Evolutionary conservation across 2,888 invertebrate species (phyloP).

Genomic region (Polymixis flavicincta): DNA sequence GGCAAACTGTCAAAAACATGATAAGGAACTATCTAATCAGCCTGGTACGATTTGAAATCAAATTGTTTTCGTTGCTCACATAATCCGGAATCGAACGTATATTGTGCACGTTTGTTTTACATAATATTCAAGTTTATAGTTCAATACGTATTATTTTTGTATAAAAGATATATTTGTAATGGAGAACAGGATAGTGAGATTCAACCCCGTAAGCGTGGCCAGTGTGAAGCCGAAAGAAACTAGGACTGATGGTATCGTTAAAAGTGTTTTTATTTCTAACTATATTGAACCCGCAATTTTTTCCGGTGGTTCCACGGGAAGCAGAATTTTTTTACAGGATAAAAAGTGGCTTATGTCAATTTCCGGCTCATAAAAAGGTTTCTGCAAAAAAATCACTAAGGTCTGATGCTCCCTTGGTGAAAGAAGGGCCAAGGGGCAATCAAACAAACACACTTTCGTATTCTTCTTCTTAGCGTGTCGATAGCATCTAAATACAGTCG

Average conservation of each 20-base stretch:
- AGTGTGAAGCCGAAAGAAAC: slow-evolving; percentile 71
- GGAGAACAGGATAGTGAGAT: slow-evolving; percentile 76
- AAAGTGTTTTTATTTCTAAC: slow-evolving; percentile 15
- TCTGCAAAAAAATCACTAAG: not conserved
- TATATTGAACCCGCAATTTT: not conserved
- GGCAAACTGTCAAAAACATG: slow-evolving; percentile 68
- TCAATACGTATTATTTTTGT: slow-evolving; percentile 5
- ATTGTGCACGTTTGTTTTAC: slow-evolving; percentile 59
- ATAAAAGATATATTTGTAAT: slow-evolving; percentile 62
- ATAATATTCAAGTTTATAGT: slow-evolving; percentile 30
- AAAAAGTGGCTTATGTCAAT: not conserved
- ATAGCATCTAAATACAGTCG: too few relatives aligned
- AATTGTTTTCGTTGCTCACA: slow-evolving; percentile 74
- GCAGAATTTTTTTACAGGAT: not conserved
- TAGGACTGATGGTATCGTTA: slow-evolving; percentile 79
- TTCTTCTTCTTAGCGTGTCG: not conserved
- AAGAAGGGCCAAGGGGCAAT: not conserved
- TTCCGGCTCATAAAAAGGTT: not conserved
- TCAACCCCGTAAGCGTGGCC: slow-evolving; percentile 71
- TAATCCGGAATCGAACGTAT: slow-evolving; percentile 72
- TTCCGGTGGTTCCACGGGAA: not conserved
- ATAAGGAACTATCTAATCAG: slow-evolving; percentile 84
- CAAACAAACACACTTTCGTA: not conserved
- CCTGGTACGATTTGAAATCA: slow-evolving; percentile 71
- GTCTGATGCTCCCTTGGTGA: not conserved